Conservation (phyloP, 2,888 invertebrate genomes). For the Candidula unifasciata region DNA sequence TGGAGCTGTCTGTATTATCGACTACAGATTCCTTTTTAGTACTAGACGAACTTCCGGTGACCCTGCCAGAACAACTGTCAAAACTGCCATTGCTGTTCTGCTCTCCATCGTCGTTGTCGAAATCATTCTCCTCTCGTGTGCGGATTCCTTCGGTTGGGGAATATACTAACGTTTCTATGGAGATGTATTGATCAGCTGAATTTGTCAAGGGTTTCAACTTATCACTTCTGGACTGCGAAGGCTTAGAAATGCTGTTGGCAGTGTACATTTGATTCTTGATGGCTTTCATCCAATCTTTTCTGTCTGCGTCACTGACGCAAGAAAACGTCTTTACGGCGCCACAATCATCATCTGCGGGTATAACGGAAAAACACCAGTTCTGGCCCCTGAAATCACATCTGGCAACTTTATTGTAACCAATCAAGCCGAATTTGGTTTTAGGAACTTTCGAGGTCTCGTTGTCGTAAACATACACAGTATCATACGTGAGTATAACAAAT, state of each 20-base stretch:
- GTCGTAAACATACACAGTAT: conserved; percentile 22
- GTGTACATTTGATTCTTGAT: conserved; percentile 28
- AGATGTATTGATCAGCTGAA: conserved; percentile 11
- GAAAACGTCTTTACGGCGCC: conserved; percentile 11
- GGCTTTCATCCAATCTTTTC: conserved; percentile 33
- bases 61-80: background rate
- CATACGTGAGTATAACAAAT: conserved; percentile 4
- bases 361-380: conserved; percentile 28
- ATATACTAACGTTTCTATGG: background rate
- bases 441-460: conserved; percentile 20
- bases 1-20: background rate
- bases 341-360: background rate
- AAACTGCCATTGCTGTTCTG: background rate
- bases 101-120: background rate
- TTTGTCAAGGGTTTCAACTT: conserved; percentile 5
- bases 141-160: background rate
- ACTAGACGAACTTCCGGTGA: background rate
- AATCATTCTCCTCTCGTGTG: background rate
- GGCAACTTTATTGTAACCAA: conserved; percentile 28
- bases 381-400: conserved; percentile 22
- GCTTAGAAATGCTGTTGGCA: conserved; percentile 31
- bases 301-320: conserved; percentile 10
- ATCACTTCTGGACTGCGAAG: background rate
- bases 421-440: background rate
- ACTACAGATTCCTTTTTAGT: background rate